Conservation (phyloP, 1,140 invertebrate species). For the Sesamia nonagrioides region DNA sequence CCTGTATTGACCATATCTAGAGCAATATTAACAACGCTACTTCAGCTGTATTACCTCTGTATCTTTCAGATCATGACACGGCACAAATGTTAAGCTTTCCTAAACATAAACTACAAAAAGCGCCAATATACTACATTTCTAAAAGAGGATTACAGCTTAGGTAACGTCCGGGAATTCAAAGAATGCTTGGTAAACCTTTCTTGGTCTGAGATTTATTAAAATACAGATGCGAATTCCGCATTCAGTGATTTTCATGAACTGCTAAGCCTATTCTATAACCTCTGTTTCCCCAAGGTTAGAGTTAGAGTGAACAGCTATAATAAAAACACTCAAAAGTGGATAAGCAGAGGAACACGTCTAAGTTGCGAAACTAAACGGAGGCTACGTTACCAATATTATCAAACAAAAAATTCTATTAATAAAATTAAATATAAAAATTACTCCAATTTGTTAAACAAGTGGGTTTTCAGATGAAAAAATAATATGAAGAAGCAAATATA, state of each 20-base stretch:
- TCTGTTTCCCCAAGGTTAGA: too few species aligned
- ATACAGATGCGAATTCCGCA: not conserved
- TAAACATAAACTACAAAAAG: not conserved
- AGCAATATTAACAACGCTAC: not conserved
- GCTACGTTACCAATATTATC: too few species aligned
- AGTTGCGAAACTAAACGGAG: too few species aligned
- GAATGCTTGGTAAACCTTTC: too few species aligned
- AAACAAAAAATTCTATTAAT: too few species aligned
- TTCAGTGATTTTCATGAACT: not conserved
- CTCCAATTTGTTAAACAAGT: not conserved
- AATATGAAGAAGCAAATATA: not conserved
- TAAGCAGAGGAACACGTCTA: too few species aligned
- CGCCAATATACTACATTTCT: not conserved
- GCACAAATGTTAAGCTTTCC: not conserved
- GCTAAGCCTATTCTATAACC: too few species aligned
- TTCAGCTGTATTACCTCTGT: not conserved
- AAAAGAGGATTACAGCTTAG: not conserved
- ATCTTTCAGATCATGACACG: not conserved
- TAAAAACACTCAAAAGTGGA: too few species aligned
- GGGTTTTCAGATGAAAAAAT: not conserved
- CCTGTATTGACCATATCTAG: not conserved
- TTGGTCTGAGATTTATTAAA: too few species aligned
- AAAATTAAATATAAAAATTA: not conserved
- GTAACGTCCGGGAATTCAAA: too few species aligned
- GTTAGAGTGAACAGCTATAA: too few species aligned